Evolutionary conservation across 2,113 vertebrate species (phyloP).

Genomic region (Gasterosteus nipponicus): DNA sequence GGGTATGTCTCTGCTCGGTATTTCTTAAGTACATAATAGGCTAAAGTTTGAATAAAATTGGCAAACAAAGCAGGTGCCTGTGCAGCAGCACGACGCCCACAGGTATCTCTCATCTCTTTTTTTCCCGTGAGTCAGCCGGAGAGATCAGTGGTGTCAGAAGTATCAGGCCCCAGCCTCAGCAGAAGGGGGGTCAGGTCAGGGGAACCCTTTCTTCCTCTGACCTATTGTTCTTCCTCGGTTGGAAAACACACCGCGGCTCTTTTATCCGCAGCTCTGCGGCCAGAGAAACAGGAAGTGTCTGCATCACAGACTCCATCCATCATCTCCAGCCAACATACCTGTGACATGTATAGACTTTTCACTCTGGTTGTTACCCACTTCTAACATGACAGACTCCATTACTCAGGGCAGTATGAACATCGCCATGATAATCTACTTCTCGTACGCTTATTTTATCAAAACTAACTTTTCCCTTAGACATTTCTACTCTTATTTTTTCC

Average conservation of each 20-base stretch:
- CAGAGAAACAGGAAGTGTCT: conserved; percentile 79
- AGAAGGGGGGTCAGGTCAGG: conserved; percentile 71
- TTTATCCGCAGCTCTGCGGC: conserved; percentile 75
- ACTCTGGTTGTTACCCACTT: conserved; percentile 70
- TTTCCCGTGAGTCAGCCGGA: conserved; percentile 65
- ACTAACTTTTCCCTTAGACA: neutral
- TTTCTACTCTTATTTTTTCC: conserved; percentile 12
- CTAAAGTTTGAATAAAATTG: conserved; percentile 15
- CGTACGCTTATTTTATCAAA: neutral
- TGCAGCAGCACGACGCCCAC: conserved; percentile 56
- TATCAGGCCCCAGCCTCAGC: conserved; percentile 61
- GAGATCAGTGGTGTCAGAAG: conserved; percentile 75
- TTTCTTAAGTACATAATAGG: conserved; percentile 23
- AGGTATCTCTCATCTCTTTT: conserved; percentile 63
- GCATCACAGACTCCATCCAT: conserved; percentile 79
- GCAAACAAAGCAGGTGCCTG: conserved; percentile 53
- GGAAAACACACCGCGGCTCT: conserved; percentile 74
- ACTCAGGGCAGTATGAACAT: conserved; percentile 35
- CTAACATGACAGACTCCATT: conserved; percentile 53
- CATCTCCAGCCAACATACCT: conserved; percentile 73
- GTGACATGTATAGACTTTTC: conserved; percentile 75
- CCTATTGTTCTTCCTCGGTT: conserved; percentile 79
- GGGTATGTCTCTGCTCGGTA: neutral
- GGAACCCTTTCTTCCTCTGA: conserved; percentile 80
- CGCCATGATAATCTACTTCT: conserved; percentile 32